phyloP scores from a whole-genome alignment of 2,888 invertebrate species.

The Hyposoter dolosus region DNA sequence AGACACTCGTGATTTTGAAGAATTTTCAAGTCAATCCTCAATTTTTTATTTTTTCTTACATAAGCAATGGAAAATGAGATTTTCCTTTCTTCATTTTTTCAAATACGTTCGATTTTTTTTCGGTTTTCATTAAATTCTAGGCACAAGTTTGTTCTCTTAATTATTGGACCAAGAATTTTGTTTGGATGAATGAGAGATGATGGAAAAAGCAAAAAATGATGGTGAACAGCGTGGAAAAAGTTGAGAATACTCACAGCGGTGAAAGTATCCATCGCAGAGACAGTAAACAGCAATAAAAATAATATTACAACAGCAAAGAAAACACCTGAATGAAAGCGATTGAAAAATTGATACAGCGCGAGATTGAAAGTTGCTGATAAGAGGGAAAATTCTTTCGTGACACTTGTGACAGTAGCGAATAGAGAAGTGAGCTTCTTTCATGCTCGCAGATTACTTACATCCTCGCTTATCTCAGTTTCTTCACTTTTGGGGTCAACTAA shows the following conservation, averaged over 20 bases:
- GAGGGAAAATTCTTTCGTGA: slow-evolving; percentile 53
- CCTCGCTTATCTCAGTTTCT: slow-evolving; percentile 81
- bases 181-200: background rate
- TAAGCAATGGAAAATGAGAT: background rate
- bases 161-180: background rate
- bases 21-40: background rate
- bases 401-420: slow-evolving; percentile 68
- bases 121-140: too few relatives aligned
- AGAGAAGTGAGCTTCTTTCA: slow-evolving; percentile 77
- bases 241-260: slow-evolving; percentile 78
- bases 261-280: slow-evolving; percentile 77
- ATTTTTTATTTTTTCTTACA: background rate
- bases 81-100: too few relatives aligned
- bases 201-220: background rate
- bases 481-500: slow-evolving; percentile 80
- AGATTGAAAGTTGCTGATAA: slow-evolving; percentile 22
- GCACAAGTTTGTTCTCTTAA: background rate
- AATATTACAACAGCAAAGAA: slow-evolving; percentile 9
- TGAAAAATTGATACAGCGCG: slow-evolving; percentile 31
- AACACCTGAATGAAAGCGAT: background rate
- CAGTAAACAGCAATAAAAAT: background rate
- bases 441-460: slow-evolving; percentile 80
- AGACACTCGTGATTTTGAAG: background rate
- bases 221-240: background rate
- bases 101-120: too few relatives aligned